Conservation (phyloP, 2,888 invertebrate genomes). For the Ichneumoninae sp. region DNA sequence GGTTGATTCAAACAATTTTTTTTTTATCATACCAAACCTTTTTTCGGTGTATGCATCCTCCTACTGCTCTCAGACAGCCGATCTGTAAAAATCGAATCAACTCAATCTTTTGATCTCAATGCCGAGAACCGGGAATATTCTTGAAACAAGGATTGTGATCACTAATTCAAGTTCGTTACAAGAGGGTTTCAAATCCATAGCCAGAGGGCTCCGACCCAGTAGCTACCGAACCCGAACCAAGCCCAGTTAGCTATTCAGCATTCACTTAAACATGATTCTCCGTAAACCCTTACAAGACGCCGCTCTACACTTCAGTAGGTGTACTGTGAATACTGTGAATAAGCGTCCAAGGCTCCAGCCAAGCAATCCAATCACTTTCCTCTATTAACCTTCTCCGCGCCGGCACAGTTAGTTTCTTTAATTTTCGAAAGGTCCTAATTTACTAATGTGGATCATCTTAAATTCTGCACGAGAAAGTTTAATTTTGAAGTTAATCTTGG, state of each 20-base stretch:
- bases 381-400: conserved; percentile 18
- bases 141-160: conserved; percentile 16
- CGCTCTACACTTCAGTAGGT: conserved; percentile 1
- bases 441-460: conserved; percentile 38
- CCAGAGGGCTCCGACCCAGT: not conserved
- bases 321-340: not conserved
- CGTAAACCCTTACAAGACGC: conserved; percentile 13
- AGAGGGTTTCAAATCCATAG: not conserved
- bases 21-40: no score
- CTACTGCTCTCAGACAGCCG: not conserved
- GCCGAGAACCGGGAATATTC: not conserved
- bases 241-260: not conserved
- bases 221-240: not conserved
- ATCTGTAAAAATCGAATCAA: not conserved
- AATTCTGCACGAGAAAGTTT: conserved; percentile 19
- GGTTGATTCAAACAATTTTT: no score
- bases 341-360: conserved; percentile 36
- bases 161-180: not conserved
- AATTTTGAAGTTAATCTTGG: conserved; percentile 44
- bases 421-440: conserved; percentile 23
- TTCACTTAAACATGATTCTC: not conserved
- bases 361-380: conserved; percentile 38
- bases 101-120: not conserved
- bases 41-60: conserved; percentile 15
- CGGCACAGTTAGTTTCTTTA: conserved; percentile 6